phyloP scores from a whole-genome alignment of 2,888 invertebrate species.

The Lydus trimaculatus region DNA sequence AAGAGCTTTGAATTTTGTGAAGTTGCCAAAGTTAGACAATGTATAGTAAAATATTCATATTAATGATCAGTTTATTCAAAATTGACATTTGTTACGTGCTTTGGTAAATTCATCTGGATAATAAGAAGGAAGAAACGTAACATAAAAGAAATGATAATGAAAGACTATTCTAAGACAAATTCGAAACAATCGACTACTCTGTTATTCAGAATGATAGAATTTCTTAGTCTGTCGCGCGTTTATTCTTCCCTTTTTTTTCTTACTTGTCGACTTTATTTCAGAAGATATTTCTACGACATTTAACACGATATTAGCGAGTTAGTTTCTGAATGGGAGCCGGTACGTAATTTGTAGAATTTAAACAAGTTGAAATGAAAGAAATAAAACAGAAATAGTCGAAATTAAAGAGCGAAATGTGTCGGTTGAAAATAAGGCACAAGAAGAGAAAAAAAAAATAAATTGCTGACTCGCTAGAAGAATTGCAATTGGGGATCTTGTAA shows the following conservation, averaged over 20 bases:
- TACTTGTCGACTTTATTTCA: constrained; percentile 43
- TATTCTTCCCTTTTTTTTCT: constrained; percentile 32
- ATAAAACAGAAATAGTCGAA: constrained; percentile 52
- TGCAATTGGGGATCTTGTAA: constrained; percentile 45
- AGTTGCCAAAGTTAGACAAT: constrained; percentile 13
- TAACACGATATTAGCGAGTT: constrained; percentile 52
- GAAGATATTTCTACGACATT: constrained; percentile 56
- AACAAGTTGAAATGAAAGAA: constrained; percentile 47
- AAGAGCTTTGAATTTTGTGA: constrained; percentile 22
- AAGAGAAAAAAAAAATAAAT: constrained; percentile 52
- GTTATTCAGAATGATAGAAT: constrained; percentile 49
- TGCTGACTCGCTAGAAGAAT: constrained; percentile 51
- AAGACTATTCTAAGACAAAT: constrained; percentile 49
- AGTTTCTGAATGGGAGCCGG: constrained; percentile 49
- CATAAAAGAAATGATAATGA: constrained; percentile 53
- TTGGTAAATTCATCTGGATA: constrained; percentile 40
- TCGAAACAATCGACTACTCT: constrained; percentile 49
- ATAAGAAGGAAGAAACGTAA: constrained; percentile 53
- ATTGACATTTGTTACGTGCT: constrained; percentile 27
- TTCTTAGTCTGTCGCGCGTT: constrained; percentile 37
- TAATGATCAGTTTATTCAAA: constrained; percentile 24
- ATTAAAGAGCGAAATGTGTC: constrained; percentile 52
- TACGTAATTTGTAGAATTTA: constrained; percentile 52
- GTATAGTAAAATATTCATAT: constrained; percentile 22
- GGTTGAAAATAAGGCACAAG: constrained; percentile 50